Evolutionary conservation across 2,113 vertebrate species (phyloP).

Genomic region (Mesembrinibis cayennensis): DNA sequence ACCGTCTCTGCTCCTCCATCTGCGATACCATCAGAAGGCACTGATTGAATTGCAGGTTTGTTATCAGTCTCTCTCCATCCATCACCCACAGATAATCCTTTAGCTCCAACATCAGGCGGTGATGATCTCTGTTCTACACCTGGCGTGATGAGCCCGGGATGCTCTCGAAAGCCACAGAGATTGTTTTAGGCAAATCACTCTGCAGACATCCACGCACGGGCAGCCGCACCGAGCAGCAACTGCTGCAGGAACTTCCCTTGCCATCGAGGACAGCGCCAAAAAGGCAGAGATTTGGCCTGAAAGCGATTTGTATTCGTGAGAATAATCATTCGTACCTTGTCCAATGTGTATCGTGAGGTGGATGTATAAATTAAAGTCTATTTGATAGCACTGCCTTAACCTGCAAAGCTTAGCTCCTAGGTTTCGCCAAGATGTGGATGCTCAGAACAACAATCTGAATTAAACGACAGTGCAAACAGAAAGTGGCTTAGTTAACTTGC

Average conservation of each 20-base stretch:
- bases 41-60: constrained; percentile 30
- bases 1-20: neutral
- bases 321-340: fast-evolving
- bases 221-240: fast-evolving
- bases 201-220: neutral
- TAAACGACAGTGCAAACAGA: fast-evolving
- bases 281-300: neutral
- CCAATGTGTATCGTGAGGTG: fast-evolving
- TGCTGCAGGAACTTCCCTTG: neutral
- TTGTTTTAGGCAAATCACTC: neutral
- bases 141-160: fast-evolving
- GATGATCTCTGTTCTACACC: neutral
- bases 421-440: neutral
- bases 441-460: neutral
- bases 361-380: fast-evolving
- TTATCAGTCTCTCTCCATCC: constrained; percentile 15
- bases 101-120: neutral
- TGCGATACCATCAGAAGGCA: neutral
- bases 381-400: neutral
- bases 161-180: neutral
- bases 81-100: constrained; percentile 21
- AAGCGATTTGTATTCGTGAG: neutral
- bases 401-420: neutral
- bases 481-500: neutral
- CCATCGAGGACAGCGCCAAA: fast-evolving